phyloP scores from a whole-genome alignment of 2,888 invertebrate genomes.

The Geotrupes spiniger region DNA sequence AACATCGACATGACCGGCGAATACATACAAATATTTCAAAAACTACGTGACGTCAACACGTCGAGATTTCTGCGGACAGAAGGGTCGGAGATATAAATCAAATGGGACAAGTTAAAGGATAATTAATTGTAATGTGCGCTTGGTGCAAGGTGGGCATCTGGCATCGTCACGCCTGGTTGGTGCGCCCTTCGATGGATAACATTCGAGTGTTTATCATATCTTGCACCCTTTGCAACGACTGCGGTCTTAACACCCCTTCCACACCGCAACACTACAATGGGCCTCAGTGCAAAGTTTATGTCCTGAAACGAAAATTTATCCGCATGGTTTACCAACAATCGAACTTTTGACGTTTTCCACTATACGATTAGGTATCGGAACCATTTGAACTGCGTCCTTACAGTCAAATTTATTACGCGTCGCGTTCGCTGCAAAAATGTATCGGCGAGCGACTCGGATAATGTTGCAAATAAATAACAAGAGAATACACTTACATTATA shows the following conservation, averaged over 20 bases:
- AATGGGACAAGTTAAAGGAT: conserved; percentile 29
- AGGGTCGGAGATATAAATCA: conserved; percentile 18
- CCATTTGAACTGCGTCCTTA: neutral
- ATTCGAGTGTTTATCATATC: conserved; percentile 29
- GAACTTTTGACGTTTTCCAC: conserved; percentile 3
- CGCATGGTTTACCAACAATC: conserved; percentile 25
- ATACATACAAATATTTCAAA: conserved; percentile 1
- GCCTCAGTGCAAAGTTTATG: conserved; percentile 31
- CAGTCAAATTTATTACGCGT: no score
- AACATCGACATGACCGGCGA: conserved; percentile 6
- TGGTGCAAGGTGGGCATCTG: conserved; percentile 33
- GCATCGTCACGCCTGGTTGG: conserved; percentile 32
- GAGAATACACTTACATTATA: no score
- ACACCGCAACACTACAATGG: conserved; percentile 26
- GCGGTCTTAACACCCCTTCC: conserved; percentile 32
- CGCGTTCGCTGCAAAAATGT: no score
- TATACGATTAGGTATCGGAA: neutral
- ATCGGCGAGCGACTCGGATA: no score
- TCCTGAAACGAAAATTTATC: conserved; percentile 31
- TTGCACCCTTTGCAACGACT: conserved; percentile 30
- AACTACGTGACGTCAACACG: conserved; percentile 6
- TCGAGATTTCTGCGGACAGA: neutral
- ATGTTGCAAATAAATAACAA: no score
- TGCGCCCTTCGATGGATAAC: conserved; percentile 26
- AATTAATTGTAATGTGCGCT: conserved; percentile 32